A percentile compares a stretch with the other conserved stretches of the same genome.
Conservation (phyloP, 2,113 vertebrate genomes). For the Notechis scutatus region DNA sequence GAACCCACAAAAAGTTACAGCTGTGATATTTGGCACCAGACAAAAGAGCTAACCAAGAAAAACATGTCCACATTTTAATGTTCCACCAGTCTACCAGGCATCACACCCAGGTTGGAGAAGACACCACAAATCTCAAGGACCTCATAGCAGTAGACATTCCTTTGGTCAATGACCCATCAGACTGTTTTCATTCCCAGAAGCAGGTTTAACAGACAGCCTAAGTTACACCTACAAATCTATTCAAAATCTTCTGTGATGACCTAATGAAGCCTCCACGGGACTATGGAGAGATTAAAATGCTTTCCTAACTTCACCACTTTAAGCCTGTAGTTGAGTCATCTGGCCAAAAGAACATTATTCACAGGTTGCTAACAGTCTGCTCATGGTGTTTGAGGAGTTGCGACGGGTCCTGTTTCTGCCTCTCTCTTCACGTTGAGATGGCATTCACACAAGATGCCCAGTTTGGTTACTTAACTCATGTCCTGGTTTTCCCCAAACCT, state of each 20-base stretch:
- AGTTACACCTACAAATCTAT: neutral
- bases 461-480: no score
- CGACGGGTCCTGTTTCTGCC: no score
- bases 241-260: no score
- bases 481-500: no score
- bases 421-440: no score
- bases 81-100: neutral
- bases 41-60: neutral
- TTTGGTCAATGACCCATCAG: neutral
- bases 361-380: neutral
- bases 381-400: neutral
- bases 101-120: neutral
- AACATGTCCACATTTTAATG: neutral
- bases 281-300: neutral
- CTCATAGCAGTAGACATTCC: neutral
- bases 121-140: neutral
- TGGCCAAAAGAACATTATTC: neutral
- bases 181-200: neutral
- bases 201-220: neutral
- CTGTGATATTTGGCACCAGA: neutral
- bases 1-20: neutral
- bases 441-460: no score
- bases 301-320: neutral
- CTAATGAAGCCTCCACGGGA: neutral
- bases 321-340: neutral